Base-by-base conservation (phyloP, 2,888 invertebrate genomes). In the Polydesmus complanatus region DNA sequence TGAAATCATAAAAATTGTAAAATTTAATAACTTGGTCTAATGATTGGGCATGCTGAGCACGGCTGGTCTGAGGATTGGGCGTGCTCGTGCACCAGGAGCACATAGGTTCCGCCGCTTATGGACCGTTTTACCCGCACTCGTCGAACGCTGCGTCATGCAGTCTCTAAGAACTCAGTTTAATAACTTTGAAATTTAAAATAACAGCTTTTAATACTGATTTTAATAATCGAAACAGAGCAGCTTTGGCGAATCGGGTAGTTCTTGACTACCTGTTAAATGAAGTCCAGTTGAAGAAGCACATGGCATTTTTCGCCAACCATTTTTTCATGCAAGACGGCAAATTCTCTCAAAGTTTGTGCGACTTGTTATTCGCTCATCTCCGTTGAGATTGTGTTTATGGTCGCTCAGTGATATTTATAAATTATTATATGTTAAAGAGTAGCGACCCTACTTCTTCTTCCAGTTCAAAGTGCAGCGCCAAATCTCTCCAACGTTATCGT, bases 301-400 rank as follows among this genome's bases (percentile, higher is more conserved):
- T 56, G 2, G 47, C n/a, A 23, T 37, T 21, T 37, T 18, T 56
- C 3, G 27, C n/a, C 14, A 48, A 27, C 21, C 49, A 27, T 48
- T 56, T 56, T 27, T 56, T 56, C 22, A 56, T 56, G 56, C 56
- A 56, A 48, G 49, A 56, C 19, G 56, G 56, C 2, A 48, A 56
- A 22, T 56, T 56, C 22, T 37, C 56, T 2, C 56, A 56, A 25
- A 26, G 47, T n/a, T 27, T 56, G 19, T 56, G 56, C 25, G 22
- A 56, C 27, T 48, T 37, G 11, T 23, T 56, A 8, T 56, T 56
- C 19, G 22, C 23, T 21, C 56, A 27, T 22, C 48, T 56, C 56
- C 37, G 48, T 21, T 56, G 14, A 19, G 56, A 8, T 18, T 19
- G 19, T 56, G 56, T 21, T 22, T 25, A 1, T 56, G 56, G 56